Evolutionary conservation across 2,888 invertebrate genomes (phyloP).

Genomic region (Metopia argyrocephala): DNA sequence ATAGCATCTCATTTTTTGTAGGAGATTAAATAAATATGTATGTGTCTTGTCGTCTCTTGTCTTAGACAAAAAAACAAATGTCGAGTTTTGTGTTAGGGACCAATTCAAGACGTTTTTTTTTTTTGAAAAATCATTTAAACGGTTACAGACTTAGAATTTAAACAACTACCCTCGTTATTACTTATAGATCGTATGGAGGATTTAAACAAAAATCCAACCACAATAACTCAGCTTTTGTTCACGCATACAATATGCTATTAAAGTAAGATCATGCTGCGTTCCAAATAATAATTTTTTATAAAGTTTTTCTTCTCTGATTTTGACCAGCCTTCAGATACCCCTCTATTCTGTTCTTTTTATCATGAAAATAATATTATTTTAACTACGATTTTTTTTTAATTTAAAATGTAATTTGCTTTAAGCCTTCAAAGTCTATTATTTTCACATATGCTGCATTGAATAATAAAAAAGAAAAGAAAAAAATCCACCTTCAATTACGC

Average conservation of each 20-base stretch:
- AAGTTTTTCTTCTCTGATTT: not conserved
- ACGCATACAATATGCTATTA: slow-evolving; percentile 31
- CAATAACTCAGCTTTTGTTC: slow-evolving; percentile 20
- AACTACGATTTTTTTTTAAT: no score
- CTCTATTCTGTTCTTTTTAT: not conserved
- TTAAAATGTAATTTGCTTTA: slow-evolving; percentile 27
- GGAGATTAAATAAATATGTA: no score
- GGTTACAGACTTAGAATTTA: no score
- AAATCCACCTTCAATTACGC: slow-evolving; percentile 58
- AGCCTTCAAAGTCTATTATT: slow-evolving; percentile 37
- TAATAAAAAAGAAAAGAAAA: slow-evolving; percentile 3
- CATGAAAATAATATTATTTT: not conserved
- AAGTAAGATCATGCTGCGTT: slow-evolving; percentile 30
- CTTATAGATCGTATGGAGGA: not conserved
- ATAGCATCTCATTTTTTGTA: no score
- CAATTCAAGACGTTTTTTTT: no score
- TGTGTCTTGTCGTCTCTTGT: no score
- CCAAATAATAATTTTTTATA: slow-evolving; percentile 44
- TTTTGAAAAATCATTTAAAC: no score
- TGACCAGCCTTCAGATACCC: not conserved
- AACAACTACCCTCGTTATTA: not conserved
- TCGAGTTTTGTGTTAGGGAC: no score
- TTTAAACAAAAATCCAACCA: not conserved
- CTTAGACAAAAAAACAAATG: no score
- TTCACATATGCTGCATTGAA: slow-evolving; percentile 27